Evolutionary conservation across 2,113 vertebrate genomes (phyloP).

Genomic region (Crocuta crocuta): DNA sequence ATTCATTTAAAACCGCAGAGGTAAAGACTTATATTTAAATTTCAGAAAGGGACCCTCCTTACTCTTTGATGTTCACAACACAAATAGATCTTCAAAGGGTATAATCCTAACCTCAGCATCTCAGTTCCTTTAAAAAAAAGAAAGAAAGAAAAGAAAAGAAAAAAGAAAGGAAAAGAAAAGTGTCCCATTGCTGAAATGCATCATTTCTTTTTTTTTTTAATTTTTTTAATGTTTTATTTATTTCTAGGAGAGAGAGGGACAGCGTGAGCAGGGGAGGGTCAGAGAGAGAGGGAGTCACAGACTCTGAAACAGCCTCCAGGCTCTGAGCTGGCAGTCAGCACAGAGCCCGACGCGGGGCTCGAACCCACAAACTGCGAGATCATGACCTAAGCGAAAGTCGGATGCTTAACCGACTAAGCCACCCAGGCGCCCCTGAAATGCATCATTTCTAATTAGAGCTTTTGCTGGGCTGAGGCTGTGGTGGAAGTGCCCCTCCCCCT

Average conservation of each 20-base stretch:
- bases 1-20: conserved; percentile 55
- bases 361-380: too few species aligned
- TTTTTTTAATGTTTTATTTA: too few species aligned
- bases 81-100: conserved; percentile 58
- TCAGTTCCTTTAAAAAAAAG: neutral
- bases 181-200: neutral
- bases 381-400: too few species aligned
- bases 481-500: neutral
- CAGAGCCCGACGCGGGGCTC: too few species aligned
- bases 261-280: too few species aligned
- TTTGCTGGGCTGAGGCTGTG: neutral
- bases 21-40: conserved; percentile 39
- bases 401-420: too few species aligned
- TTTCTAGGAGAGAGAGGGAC: too few species aligned
- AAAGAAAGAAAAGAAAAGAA: neutral
- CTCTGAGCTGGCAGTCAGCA: too few species aligned
- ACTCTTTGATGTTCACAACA: conserved; percentile 53
- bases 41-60: conserved; percentile 36
- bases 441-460: conserved; percentile 29
- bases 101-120: neutral
- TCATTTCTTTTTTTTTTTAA: neutral
- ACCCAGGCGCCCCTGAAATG: neutral
- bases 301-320: too few species aligned
- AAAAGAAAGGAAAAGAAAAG: neutral
- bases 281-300: too few species aligned